Evolutionary conservation across 2,888 invertebrate genomes (phyloP).

Genomic region (Microctonus brassicae): DNA sequence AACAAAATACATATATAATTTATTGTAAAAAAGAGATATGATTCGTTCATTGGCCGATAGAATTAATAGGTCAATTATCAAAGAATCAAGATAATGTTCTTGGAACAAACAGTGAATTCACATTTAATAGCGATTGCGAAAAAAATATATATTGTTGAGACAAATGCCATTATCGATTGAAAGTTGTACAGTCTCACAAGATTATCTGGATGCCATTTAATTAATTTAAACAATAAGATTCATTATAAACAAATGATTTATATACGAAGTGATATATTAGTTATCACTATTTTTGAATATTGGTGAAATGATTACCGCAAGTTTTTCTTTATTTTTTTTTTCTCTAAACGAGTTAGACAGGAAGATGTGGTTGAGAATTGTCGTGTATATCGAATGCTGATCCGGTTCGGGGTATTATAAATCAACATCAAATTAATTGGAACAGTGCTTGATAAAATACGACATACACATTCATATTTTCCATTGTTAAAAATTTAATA

Average conservation of each 20-base stretch:
- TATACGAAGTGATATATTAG: constrained; percentile 18
- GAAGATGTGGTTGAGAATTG: constrained; percentile 5
- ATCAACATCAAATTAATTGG: constrained; percentile 43
- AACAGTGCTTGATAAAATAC: constrained; percentile 5
- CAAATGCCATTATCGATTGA: background rate
- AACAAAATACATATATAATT: constrained; percentile 19
- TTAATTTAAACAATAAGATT: constrained; percentile 12
- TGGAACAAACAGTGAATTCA: constrained; percentile 10
- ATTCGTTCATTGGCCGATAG: constrained; percentile 20
- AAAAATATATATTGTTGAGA: constrained; percentile 7
- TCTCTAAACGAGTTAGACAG: constrained; percentile 43
- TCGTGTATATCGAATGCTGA: background rate
- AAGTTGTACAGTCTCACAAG: constrained; percentile 9
- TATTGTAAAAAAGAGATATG: constrained; percentile 20
- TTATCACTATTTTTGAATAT: constrained; percentile 34
- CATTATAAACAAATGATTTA: background rate
- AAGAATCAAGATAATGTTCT: constrained; percentile 15
- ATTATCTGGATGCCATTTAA: constrained; percentile 46
- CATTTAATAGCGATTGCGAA: constrained; percentile 13
- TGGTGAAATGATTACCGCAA: constrained; percentile 31
- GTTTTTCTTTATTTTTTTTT: constrained; percentile 26
- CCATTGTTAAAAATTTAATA: constrained; percentile 54
- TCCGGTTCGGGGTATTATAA: constrained; percentile 53
- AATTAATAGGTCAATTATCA: constrained; percentile 16
- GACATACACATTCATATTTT: constrained; percentile 28